Evolutionary conservation across 2,113 vertebrate species (phyloP).

Genomic region (Ginglymostoma cirratum): DNA sequence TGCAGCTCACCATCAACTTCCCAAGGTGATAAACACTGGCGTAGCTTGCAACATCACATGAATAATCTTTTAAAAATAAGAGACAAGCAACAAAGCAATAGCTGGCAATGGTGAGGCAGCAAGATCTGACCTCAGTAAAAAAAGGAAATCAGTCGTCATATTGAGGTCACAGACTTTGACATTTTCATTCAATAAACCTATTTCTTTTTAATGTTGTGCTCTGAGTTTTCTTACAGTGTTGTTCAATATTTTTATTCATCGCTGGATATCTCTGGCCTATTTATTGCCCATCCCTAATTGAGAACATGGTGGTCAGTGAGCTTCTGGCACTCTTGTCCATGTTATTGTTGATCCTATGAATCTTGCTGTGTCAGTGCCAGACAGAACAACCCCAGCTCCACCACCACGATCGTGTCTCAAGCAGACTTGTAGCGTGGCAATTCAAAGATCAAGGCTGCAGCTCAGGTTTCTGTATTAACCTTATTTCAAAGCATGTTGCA

Average conservation of each 20-base stretch:
- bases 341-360: neutral
- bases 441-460: neutral
- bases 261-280: too few species aligned
- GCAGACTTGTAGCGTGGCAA: neutral
- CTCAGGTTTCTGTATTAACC: neutral
- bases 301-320: too few species aligned
- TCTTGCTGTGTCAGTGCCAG: neutral
- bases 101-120: neutral
- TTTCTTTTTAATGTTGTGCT: too few species aligned
- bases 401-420: neutral
- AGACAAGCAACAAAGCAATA: neutral
- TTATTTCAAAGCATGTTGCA: neutral
- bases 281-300: too few species aligned
- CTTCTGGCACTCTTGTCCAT: neutral
- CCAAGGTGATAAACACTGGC: too few species aligned
- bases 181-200: neutral
- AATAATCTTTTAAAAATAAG: too few species aligned
- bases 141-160: neutral
- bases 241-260: too few species aligned
- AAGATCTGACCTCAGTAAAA: neutral
- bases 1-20: too few species aligned
- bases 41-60: too few species aligned
- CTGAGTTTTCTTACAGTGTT: too few species aligned
- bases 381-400: neutral
- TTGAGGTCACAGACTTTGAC: neutral